Base-by-base conservation (phyloP, 2,113 vertebrate genomes). In the Micromys minutus region DNA sequence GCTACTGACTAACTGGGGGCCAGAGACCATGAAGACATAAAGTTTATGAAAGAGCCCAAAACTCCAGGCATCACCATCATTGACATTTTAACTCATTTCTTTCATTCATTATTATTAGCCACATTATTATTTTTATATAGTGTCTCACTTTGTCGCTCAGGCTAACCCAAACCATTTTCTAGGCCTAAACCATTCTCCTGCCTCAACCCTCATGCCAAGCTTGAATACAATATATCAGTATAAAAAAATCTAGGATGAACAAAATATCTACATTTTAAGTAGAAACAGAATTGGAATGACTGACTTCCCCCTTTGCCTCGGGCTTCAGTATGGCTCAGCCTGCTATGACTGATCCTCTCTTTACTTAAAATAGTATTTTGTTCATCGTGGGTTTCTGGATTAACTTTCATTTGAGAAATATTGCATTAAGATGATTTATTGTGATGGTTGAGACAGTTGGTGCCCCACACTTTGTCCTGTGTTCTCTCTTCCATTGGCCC, bases 351-450 rank as follows among this genome's bases (percentile, higher is more conserved):
- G 52, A 85, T 52, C 89, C 52, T 80, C 52, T 79, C 75, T 86
- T 88, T 69, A 92, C 61, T 79, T 65, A 61, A 72, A 90, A 91
- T 74, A 71, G 63, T 71, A 65, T 29, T 94, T 87, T 85, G 57
- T 90, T 94, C 65, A 12, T 45, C 29, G 21, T 69, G 31, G 85
- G 84, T 90, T 81, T 97, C 74, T 93, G 69, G 63, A 45, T 79
- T 76, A 9, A 72, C 81, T 95, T 95, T 89, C 17, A n/a, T 57
- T 81, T 93, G 90, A 45, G 57, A 52, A 94, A 55, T 76, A 59
- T 42, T 55, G 31, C 52, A 39, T 29, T 52, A 85, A 87, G 39
- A 34, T 45, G 61, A 36, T 59, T 79, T 84, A 75, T 61, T 0
- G 0, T n/a, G 71, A 45, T 13, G 13, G 31, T 59, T 26, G 10